Conservation (phyloP, 1,140 invertebrate species). For the Brachionus rotundiformis region DNA sequence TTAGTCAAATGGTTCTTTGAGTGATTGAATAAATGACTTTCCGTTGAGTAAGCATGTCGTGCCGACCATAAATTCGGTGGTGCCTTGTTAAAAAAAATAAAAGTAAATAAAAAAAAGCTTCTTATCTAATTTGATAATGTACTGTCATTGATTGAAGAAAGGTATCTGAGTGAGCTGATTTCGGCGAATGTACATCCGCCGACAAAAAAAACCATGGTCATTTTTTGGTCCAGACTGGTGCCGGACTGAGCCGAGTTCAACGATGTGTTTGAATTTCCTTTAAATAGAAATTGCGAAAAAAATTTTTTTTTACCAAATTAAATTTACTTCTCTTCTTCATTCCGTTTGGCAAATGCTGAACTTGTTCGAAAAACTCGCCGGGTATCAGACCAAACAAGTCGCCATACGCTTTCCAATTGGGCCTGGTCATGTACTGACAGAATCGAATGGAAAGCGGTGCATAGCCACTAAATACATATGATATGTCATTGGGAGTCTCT, state of each 20-base stretch:
- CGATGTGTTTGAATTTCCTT: constrained; percentile 62
- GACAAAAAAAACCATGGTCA: constrained; percentile 89
- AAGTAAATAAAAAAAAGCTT: constrained; percentile 20
- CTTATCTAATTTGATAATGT: constrained; percentile 55
- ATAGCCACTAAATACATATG: constrained; percentile 85
- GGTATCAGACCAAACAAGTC: constrained; percentile 71
- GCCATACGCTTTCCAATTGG: constrained; percentile 76
- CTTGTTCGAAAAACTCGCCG: constrained; percentile 69
- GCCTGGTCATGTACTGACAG: constrained; percentile 66
- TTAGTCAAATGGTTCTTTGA: not conserved
- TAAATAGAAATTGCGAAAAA: too few species aligned
- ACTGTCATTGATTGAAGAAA: constrained; percentile 87
- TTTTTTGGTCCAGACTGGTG: constrained; percentile 62
- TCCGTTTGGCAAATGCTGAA: constrained; percentile 65
- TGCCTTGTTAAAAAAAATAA: not conserved
- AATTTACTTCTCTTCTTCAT: constrained; percentile 60
- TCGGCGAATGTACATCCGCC: constrained; percentile 95
- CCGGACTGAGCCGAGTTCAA: constrained; percentile 59
- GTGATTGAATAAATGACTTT: constrained; percentile 24
- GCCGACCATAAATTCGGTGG: constrained; percentile 12
- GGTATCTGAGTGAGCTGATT: constrained; percentile 83
- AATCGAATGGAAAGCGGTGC: constrained; percentile 84
- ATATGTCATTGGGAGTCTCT: constrained; percentile 78
- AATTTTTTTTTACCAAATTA: too few species aligned
- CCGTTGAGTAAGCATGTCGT: constrained; percentile 47